Evolutionary conservation across 1,140 invertebrate species (phyloP), one percentile per base, ranked within the genome.

Genomic region (Halyomorpha halys): DNA sequence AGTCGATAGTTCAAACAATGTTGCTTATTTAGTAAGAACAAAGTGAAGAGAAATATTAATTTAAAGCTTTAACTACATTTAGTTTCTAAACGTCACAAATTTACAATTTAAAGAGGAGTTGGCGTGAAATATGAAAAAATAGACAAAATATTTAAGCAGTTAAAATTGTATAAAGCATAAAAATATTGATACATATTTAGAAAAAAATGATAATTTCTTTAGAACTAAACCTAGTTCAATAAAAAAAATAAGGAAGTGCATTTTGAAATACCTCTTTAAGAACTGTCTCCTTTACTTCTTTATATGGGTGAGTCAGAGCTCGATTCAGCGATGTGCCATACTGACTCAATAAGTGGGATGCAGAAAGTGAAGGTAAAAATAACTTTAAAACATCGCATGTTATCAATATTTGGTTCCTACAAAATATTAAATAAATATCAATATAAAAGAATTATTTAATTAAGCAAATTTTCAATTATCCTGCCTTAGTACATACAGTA

Each of bases 371-470:
- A 13, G 68, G 66, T 30, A 79, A 71, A 14, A 81, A 44, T 13
- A 68, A 68, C 44, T 71, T 71, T 13, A 81, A 66, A 27, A 77
- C 70, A n/a, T 78, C 73, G 66, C 78, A 79, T 65, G 77, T 69
- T 49, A 76, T 67, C 27, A 74, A 67, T 47, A 76, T 69, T 47
- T 74, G 73, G 51, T 76, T 70, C 54, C 79, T 81, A 70, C 34
- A 75, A 73, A 45, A 65, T 59, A 61, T 66, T 25, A 47, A 65
- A 70, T 16, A 51, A 25, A 64, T 45, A 67, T 60, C 49, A 44
- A 54, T 27, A 34, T 0, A 64, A 62, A 62, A 61, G 47, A 30
- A 56, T 60, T 62, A 67, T 60, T 62, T 61, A 56, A 23, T 27
- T 9, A 59, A 34, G n/a, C 25, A 30, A 14, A 66, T 34, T 19